phyloP scores from a whole-genome alignment of 2,113 vertebrate genomes.

The Clarias batrachus region DNA sequence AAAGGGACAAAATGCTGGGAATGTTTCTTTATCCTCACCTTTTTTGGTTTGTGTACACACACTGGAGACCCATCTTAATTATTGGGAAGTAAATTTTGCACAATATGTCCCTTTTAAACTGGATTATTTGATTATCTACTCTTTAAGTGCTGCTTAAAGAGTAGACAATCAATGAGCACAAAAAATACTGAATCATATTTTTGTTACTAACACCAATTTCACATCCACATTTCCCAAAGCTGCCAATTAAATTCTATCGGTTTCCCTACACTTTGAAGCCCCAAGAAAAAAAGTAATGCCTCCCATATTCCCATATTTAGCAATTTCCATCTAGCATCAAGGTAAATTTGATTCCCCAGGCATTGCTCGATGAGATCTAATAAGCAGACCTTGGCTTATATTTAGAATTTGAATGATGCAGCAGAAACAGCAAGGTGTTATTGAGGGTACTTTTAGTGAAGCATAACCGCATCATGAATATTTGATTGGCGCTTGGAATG shows the following conservation, averaged over 20 bases:
- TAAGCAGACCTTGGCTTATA: constrained; percentile 23
- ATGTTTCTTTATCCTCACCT: no score
- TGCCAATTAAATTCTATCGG: constrained; percentile 3
- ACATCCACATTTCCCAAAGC: neutral
- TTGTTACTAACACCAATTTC: neutral
- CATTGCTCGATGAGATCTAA: constrained; percentile 20
- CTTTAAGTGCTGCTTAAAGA: neutral
- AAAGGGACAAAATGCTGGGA: no score
- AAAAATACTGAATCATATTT: neutral
- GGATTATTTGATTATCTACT: neutral
- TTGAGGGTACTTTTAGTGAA: constrained; percentile 1
- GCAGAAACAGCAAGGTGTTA: constrained; percentile 24
- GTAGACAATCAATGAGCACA: neutral
- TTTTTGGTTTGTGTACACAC: no score
- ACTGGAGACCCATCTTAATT: no score
- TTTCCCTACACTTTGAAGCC: neutral
- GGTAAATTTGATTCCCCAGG: constrained; percentile 17
- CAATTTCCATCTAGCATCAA: neutral
- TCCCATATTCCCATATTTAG: neutral
- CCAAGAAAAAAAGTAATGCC: constrained; percentile 16
- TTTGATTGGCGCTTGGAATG: neutral
- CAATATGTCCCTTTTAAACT: no score
- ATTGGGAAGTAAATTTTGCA: no score
- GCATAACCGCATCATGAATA: constrained; percentile 17
- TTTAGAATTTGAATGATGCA: neutral